A percentile compares a stretch with the other conserved stretches of the same genome.
phyloP scores from a whole-genome alignment of 2,888 invertebrate genomes.

The Nesidiocoris tenuis region DNA sequence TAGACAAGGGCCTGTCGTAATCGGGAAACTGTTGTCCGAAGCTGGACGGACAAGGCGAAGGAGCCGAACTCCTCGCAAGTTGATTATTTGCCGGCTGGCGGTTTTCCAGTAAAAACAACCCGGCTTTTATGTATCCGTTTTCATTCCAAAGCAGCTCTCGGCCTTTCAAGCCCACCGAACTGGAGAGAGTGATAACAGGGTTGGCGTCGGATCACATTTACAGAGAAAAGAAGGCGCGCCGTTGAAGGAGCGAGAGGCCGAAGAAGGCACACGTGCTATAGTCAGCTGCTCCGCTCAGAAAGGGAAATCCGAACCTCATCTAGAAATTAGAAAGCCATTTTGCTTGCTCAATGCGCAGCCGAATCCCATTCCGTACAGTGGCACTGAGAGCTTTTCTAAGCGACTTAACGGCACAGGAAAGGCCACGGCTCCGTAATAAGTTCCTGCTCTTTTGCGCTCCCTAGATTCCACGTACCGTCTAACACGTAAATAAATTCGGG shows the following conservation, averaged over 20 bases:
- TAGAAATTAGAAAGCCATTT: neutral
- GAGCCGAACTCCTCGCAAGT: too few relatives aligned
- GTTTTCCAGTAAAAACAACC: too few relatives aligned
- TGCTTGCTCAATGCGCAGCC: neutral
- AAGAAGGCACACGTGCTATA: neutral
- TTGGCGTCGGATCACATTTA: neutral
- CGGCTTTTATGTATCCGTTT: too few relatives aligned
- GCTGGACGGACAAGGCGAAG: too few relatives aligned
- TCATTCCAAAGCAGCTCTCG: too few relatives aligned
- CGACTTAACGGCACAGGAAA: neutral
- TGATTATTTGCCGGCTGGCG: too few relatives aligned
- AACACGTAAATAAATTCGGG: neutral
- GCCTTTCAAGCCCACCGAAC: too few relatives aligned
- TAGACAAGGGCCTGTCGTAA: too few relatives aligned
- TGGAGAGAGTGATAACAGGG: neutral
- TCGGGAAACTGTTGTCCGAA: too few relatives aligned
- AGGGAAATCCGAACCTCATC: neutral
- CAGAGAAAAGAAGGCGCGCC: neutral
- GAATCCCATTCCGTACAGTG: neutral
- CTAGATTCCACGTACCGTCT: neutral
- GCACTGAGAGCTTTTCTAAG: neutral
- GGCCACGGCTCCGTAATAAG: neutral
- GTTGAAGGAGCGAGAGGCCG: neutral
- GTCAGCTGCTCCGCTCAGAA: neutral
- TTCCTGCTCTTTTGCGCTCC: neutral